These are phyloP conservation scores for Notolabrus celidotus DNA, from an alignment of 2,797 vertebrate species.

Conservation along the genomic window DNA sequence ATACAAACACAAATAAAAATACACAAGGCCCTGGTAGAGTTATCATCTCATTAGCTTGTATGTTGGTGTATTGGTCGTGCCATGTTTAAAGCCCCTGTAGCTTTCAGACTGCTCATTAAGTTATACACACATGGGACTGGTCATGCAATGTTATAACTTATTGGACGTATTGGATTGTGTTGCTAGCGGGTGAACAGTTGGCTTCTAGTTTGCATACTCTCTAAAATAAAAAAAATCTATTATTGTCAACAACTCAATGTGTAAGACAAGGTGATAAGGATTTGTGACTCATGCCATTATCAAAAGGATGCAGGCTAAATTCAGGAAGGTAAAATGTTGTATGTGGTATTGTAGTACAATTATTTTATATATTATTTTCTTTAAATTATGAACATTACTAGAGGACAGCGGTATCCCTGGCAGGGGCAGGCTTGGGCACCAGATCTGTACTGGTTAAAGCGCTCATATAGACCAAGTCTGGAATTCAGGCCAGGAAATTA, in stretches of 20 bases:
- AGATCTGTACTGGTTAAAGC: no score
- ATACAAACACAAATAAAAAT: constrained; percentile 20
- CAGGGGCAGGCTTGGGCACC: no score
- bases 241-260: no score
- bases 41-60: constrained; percentile 11
- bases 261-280: neutral
- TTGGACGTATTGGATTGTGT: neutral
- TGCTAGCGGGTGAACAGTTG: neutral
- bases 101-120: neutral
- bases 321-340: neutral
- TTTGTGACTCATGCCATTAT: neutral
- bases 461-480: no score
- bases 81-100: constrained; percentile 14
- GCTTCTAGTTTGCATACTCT: neutral
- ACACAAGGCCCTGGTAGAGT: neutral
- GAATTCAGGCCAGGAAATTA: no score
- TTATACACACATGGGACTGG: constrained; percentile 14
- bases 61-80: constrained; percentile 13
- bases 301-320: neutral
- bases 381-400: no score
- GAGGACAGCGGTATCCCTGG: no score
- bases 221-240: neutral
- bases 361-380: no score
- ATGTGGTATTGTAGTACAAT: no score
- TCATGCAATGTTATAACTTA: neutral